These are phyloP conservation scores for Scomber japonicus DNA, from an alignment of 2,113 vertebrate species.

Conservation along the genomic window DNA sequence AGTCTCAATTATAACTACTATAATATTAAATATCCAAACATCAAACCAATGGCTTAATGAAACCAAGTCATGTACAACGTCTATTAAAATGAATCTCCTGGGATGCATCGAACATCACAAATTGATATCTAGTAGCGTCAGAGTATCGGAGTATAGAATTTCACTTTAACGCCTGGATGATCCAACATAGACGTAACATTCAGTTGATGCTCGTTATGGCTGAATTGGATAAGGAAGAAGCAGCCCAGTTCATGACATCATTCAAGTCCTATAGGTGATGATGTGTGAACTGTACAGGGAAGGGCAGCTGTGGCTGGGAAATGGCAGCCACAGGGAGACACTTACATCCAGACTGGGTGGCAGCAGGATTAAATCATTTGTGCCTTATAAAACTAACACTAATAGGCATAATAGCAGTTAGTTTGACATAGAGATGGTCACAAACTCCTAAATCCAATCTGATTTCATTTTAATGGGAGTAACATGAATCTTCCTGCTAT, in stretches of 20 bases:
- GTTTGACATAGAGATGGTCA: background rate
- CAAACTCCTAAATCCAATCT: background rate
- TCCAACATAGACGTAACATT: constrained; percentile 30
- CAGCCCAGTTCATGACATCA: constrained; percentile 63
- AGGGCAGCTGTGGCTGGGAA: constrained; percentile 63
- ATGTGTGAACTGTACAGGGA: constrained; percentile 67
- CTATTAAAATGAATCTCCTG: background rate
- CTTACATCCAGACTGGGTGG: constrained; percentile 32
- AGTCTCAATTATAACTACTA: background rate
- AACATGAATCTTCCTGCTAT: background rate
- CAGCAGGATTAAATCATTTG: background rate
- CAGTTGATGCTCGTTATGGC: constrained; percentile 20
- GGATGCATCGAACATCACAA: constrained; percentile 19
- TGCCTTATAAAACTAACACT: constrained; percentile 6
- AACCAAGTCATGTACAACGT: background rate
- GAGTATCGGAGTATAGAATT: constrained; percentile 14
- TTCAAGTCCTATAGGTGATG: constrained; percentile 63
- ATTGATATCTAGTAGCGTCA: background rate
- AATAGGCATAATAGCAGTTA: background rate
- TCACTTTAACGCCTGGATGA: constrained; percentile 25
- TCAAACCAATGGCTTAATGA: background rate
- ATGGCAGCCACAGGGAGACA: constrained; percentile 19
- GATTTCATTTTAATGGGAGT: background rate
- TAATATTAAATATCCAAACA: background rate
- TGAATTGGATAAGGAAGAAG: constrained; percentile 23